Conservation (phyloP, 2,888 invertebrate species). For the Lathronympha strigana region DNA sequence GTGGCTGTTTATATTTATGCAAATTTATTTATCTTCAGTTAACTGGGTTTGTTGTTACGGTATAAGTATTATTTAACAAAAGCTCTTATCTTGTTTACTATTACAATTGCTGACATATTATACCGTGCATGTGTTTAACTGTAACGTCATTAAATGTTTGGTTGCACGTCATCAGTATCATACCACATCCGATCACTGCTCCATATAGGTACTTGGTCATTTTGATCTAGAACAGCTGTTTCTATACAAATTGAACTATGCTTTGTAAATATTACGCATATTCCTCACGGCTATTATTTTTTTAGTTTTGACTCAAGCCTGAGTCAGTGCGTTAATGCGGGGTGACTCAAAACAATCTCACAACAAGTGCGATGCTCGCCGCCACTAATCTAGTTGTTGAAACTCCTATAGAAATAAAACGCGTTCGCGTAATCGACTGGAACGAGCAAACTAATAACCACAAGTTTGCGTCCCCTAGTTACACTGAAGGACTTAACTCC, state of each 20-base stretch:
- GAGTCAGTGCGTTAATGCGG: constrained; percentile 72
- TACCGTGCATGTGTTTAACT: not conserved
- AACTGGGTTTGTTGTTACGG: not conserved
- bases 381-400: constrained; percentile 26
- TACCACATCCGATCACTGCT: too few species aligned
- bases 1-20: not conserved
- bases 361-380: constrained; percentile 22
- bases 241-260: constrained; percentile 14
- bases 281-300: constrained; percentile 69
- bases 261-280: constrained; percentile 34
- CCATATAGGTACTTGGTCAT: too few species aligned
- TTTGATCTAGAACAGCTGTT: not conserved
- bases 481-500: constrained; percentile 1
- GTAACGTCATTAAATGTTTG: not conserved
- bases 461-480: not conserved
- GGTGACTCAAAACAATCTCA: constrained; percentile 55
- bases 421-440: not conserved
- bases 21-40: not conserved
- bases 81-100: constrained; percentile 10
- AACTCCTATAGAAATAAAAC: constrained; percentile 26
- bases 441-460: not conserved
- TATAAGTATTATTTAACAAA: not conserved
- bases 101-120: not conserved
- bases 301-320: constrained; percentile 73
- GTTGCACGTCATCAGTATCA: not conserved